phyloP scores from a whole-genome alignment of 2,113 vertebrate genomes.

The Tor tambroides region DNA sequence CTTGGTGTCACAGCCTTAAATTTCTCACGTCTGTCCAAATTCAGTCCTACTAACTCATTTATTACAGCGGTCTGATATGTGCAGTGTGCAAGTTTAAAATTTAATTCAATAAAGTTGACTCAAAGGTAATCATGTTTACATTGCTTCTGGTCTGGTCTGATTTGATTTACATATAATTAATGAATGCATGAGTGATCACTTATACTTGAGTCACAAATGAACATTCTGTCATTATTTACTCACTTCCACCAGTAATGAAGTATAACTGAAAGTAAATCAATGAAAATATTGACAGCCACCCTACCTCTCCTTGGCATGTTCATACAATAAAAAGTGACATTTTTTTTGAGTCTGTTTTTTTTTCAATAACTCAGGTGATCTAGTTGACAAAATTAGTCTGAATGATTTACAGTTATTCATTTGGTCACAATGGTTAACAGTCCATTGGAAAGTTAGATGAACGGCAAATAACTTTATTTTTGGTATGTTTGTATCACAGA shows the following conservation, averaged over 20 bases:
- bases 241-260: background rate
- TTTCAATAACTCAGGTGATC: background rate
- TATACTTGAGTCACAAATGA: background rate
- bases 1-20: background rate
- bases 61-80: background rate
- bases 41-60: background rate
- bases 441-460: background rate
- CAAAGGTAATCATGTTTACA: background rate
- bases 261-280: background rate
- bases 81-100: background rate
- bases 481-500: background rate
- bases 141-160: background rate
- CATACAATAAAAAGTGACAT: no score
- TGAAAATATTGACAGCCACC: background rate
- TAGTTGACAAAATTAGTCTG: background rate
- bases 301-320: background rate
- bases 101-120: no score
- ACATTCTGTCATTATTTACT: background rate
- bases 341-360: background rate
- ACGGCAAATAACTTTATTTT: background rate
- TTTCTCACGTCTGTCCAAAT: background rate
- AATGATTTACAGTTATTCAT: background rate
- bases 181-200: background rate
- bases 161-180: background rate
- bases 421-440: background rate